These are phyloP conservation scores for Bimastos eiseni DNA, from an alignment of 2,888 invertebrate species.

Conservation along the genomic window DNA sequence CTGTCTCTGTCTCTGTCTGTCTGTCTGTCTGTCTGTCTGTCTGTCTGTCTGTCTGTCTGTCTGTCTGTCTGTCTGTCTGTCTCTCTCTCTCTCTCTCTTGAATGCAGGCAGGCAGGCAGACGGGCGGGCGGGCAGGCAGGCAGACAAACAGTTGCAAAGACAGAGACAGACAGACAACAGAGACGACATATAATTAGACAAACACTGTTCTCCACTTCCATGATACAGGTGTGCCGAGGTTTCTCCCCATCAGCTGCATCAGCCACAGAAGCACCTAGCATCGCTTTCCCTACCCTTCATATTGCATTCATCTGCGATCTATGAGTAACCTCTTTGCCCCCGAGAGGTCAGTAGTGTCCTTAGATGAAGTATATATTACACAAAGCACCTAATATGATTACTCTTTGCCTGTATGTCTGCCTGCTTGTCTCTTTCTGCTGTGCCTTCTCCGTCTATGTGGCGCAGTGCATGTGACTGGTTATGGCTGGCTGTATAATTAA, in stretches of 20 bases:
- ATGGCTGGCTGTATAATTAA: not conserved
- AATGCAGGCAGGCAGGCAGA: not conserved
- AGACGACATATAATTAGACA: not conserved
- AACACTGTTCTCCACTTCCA: not conserved
- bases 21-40: too few species aligned
- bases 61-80: too few species aligned
- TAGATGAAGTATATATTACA: not conserved
- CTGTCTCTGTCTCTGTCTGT: too few species aligned
- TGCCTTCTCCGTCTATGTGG: not conserved
- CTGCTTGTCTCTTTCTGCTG: not conserved
- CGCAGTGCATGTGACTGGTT: not conserved
- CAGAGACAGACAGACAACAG: not conserved
- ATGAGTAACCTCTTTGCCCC: not conserved
- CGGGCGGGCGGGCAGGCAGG: not conserved
- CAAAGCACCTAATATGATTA: too few species aligned
- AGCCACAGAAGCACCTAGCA: not conserved
- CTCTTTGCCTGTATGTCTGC: not conserved
- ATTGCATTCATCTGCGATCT: not conserved
- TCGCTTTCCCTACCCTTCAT: not conserved
- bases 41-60: too few species aligned
- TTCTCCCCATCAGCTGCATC: not conserved
- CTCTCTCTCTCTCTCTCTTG: too few species aligned
- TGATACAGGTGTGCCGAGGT: not conserved
- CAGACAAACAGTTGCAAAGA: not conserved
- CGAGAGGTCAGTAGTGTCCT: not conserved